A percentile compares a stretch with the other conserved stretches of the same genome.
phyloP scores from a whole-genome alignment of 2,888 invertebrate genomes.

The Cistogaster globosa region DNA sequence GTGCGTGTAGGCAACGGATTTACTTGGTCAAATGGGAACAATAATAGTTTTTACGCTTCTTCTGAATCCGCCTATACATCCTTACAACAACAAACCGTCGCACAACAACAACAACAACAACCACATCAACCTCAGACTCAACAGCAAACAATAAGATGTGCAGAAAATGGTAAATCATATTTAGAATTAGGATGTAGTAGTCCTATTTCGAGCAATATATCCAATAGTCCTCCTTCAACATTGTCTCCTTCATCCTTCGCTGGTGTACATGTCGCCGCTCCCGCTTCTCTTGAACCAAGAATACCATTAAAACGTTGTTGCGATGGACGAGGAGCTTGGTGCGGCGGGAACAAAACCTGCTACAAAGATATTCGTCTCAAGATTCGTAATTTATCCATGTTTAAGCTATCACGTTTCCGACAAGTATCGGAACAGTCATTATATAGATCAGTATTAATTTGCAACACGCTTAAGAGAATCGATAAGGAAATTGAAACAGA shows the following conservation, averaged over 20 bases:
- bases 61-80: slow-evolving; percentile 52
- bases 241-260: slow-evolving; percentile 69
- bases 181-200: slow-evolving; percentile 90
- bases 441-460: slow-evolving; percentile 94
- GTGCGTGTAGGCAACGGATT: slow-evolving; percentile 76
- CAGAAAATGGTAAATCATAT: slow-evolving; percentile 95
- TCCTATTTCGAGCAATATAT: slow-evolving; percentile 79
- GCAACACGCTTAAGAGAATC: slow-evolving; percentile 94
- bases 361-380: slow-evolving; percentile 93
- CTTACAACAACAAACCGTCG: slow-evolving; percentile 68
- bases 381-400: slow-evolving; percentile 95
- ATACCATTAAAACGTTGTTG: slow-evolving; percentile 85
- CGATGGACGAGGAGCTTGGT: slow-evolving; percentile 90
- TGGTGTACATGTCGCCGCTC: slow-evolving; percentile 58
- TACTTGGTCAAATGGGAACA: slow-evolving; percentile 77
- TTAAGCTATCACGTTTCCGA: slow-evolving; percentile 93
- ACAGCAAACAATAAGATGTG: slow-evolving; percentile 92
- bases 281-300: slow-evolving; percentile 77
- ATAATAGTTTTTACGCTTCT: slow-evolving; percentile 59
- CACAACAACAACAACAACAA: slow-evolving; percentile 61
- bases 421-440: slow-evolving; percentile 95
- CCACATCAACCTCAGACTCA: slow-evolving; percentile 68
- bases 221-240: slow-evolving; percentile 61
- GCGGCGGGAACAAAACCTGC: slow-evolving; percentile 89
- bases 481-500: slow-evolving; percentile 94